phyloP scores from a whole-genome alignment of 2,888 invertebrate species.

The Hartigia nigra region DNA sequence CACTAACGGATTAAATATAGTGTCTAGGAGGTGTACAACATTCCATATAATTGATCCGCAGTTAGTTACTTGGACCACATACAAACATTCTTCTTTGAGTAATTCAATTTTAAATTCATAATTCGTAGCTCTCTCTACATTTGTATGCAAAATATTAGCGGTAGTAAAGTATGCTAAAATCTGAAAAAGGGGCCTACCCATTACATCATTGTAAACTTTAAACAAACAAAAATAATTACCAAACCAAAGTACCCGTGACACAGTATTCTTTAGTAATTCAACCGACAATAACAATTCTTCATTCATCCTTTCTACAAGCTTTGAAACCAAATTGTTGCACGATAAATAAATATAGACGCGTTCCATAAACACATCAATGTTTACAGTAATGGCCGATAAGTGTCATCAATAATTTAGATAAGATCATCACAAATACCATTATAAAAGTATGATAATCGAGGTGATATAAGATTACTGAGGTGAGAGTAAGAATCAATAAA shows the following conservation, averaged over 20 bases:
- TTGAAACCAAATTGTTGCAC: not conserved
- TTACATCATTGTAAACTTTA: not conserved
- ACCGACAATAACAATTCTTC: not conserved
- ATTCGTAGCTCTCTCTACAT: not conserved
- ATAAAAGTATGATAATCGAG: not conserved
- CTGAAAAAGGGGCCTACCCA: not conserved
- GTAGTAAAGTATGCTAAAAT: not conserved
- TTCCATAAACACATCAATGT: not conserved
- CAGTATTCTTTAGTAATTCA: not conserved
- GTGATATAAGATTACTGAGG: not conserved
- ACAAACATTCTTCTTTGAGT: constrained; percentile 13
- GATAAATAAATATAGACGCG: not conserved
- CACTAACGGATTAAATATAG: not conserved
- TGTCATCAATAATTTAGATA: not conserved
- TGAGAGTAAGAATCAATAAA: not conserved
- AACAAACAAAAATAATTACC: not conserved
- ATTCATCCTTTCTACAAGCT: not conserved
- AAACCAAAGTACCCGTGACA: not conserved
- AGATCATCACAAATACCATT: not conserved
- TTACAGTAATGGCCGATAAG: not conserved
- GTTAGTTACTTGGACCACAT: constrained; percentile 23
- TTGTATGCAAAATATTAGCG: not conserved
- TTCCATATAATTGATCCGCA: constrained; percentile 2
- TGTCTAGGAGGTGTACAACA: not conserved
- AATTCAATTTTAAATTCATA: constrained; percentile 26